Evolutionary conservation across 2,888 invertebrate species (phyloP).

Genomic region (Crossocerus cetratus): DNA sequence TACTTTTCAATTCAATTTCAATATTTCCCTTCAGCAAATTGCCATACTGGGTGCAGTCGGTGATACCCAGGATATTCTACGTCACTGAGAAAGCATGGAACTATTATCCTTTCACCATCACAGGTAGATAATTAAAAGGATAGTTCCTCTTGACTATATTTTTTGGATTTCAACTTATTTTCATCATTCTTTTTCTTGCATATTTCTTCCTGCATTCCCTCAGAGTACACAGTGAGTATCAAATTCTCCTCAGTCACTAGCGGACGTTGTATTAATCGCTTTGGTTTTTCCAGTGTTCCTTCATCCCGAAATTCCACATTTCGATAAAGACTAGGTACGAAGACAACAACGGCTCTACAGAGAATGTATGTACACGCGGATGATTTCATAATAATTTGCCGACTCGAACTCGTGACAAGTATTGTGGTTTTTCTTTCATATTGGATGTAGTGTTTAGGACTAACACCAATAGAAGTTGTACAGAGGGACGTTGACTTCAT

Average conservation of each 20-base stretch:
- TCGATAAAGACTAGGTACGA: conserved; percentile 93
- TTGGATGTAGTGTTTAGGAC: conserved; percentile 83
- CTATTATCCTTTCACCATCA: conserved; percentile 93
- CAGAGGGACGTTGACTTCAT: conserved; percentile 87
- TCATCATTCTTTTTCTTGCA: conserved; percentile 54
- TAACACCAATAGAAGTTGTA: conserved; percentile 85
- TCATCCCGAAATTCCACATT: conserved; percentile 90
- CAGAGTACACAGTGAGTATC: conserved; percentile 87
- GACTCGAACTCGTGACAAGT: no score
- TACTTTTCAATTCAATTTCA: no score
- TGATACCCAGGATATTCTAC: conserved; percentile 94
- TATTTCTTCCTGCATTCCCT: conserved; percentile 43
- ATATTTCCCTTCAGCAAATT: conserved; percentile 82
- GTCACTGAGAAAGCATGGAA: conserved; percentile 97
- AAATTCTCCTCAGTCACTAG: not conserved
- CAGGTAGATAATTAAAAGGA: conserved; percentile 78
- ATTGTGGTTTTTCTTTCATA: conserved; percentile 62
- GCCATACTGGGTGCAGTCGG: conserved; percentile 90
- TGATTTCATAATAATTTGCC: no score
- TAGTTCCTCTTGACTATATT: not conserved
- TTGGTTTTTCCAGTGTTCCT: conserved; percentile 87
- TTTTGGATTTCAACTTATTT: conserved; percentile 9
- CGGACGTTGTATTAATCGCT: conserved; percentile 20
- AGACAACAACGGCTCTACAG: conserved; percentile 90
- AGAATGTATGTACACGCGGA: conserved; percentile 85